phyloP scores from a whole-genome alignment of 1,140 invertebrate genomes.

The Nebria ingens region DNA sequence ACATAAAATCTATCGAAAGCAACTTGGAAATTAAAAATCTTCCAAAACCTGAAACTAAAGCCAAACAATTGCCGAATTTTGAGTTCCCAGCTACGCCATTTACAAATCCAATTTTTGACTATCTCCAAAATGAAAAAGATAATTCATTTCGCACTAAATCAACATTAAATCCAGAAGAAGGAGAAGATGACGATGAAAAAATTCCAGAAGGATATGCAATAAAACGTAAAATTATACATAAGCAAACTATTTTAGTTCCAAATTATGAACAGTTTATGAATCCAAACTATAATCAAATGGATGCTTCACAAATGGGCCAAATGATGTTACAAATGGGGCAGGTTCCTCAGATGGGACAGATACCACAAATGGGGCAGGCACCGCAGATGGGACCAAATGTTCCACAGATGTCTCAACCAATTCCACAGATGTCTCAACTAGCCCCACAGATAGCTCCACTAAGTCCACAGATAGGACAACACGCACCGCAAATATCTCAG shows the following conservation, averaged over 20 bases:
- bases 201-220: slow-evolving; percentile 24
- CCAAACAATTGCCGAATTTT: slow-evolving; percentile 11
- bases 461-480: too few species aligned
- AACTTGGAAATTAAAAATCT: not conserved
- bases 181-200: too few species aligned
- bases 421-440: too few species aligned
- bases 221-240: slow-evolving; percentile 29
- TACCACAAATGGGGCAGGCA: too few species aligned
- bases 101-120: slow-evolving; percentile 26
- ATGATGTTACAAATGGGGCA: not conserved
- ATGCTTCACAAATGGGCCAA: not conserved
- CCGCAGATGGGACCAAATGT: too few species aligned
- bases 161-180: slow-evolving; percentile 16
- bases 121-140: slow-evolving; percentile 17
- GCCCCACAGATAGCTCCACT: too few species aligned
- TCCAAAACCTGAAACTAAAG: slow-evolving; percentile 14
- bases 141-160: slow-evolving; percentile 11
- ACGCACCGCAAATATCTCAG: too few species aligned
- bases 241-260: slow-evolving; percentile 16
- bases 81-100: slow-evolving; percentile 20
- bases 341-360: too few species aligned
- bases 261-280: slow-evolving; percentile 3
- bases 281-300: slow-evolving; percentile 12
- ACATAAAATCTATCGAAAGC: not conserved
- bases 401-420: too few species aligned